Conservation (phyloP, 2,797 vertebrate genomes). For the Crocidura indochinensis region DNA sequence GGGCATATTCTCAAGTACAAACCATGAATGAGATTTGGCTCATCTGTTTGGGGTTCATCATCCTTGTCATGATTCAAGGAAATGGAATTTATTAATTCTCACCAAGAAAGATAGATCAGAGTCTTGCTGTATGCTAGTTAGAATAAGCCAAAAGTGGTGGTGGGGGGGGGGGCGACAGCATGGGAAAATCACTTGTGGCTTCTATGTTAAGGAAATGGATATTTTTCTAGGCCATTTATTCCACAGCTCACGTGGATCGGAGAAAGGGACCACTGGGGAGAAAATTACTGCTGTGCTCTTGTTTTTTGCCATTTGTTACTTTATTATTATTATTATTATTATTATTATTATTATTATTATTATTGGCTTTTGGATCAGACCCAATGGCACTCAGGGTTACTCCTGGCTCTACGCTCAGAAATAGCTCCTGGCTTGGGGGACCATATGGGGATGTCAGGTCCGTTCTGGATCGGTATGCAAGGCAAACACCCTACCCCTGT, state of each 20-base stretch:
- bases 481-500: no score
- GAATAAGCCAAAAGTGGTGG: constrained; percentile 4
- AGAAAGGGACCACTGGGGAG: neutral
- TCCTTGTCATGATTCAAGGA: constrained; percentile 36
- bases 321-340: neutral
- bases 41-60: constrained; percentile 43
- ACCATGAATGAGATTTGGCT: neutral
- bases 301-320: constrained; percentile 29
- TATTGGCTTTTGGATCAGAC: no score
- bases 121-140: constrained; percentile 13
- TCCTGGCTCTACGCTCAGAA: no score
- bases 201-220: neutral
- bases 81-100: constrained; percentile 33
- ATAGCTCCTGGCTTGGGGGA: no score
- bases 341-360: no score
- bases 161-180: no score
- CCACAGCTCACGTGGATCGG: neutral
- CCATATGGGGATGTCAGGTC: no score
- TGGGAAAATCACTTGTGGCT: no score
- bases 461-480: no score
- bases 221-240: constrained; percentile 40
- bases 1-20: constrained; percentile 2
- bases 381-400: no score
- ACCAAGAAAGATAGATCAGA: constrained; percentile 38
- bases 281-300: neutral